Conservation (phyloP, 2,113 vertebrate genomes). For the Microtus oregoni region DNA sequence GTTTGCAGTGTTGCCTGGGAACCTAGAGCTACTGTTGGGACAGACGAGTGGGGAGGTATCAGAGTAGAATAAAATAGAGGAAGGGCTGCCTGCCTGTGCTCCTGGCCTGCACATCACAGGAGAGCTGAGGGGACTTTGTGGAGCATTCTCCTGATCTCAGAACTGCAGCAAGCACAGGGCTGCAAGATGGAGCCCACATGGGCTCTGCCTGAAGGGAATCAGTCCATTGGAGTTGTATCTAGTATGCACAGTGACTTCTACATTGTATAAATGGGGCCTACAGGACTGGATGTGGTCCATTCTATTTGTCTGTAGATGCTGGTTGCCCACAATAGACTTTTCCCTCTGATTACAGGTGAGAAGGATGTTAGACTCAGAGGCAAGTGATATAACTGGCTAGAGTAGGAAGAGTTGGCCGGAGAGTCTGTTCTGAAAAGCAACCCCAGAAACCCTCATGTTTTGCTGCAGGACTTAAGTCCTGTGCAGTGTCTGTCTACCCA, state of each 20-base stretch:
- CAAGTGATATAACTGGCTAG: accelerated
- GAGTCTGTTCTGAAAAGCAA: background rate
- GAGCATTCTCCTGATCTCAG: background rate
- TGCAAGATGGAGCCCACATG: background rate
- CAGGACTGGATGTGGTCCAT: background rate
- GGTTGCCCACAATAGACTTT: background rate
- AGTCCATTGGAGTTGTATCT: background rate
- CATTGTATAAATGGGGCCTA: background rate
- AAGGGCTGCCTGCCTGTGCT: background rate
- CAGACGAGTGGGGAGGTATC: background rate
- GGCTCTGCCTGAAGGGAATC: background rate
- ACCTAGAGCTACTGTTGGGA: background rate
- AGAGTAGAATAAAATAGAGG: background rate
- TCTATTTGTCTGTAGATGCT: background rate
- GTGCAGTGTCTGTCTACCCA: background rate
- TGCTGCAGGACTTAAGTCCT: background rate
- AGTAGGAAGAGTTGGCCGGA: background rate
- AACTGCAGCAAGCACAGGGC: background rate
- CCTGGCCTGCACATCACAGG: background rate
- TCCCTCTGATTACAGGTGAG: background rate
- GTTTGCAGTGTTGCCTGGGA: too few species aligned
- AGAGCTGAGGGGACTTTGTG: background rate
- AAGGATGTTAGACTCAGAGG: too few species aligned
- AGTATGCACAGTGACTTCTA: background rate
- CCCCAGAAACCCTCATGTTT: background rate